Evolutionary conservation across 2,888 invertebrate species (phyloP), one percentile per base, ranked within the genome.

Genomic region (Chouioia cunea): DNA sequence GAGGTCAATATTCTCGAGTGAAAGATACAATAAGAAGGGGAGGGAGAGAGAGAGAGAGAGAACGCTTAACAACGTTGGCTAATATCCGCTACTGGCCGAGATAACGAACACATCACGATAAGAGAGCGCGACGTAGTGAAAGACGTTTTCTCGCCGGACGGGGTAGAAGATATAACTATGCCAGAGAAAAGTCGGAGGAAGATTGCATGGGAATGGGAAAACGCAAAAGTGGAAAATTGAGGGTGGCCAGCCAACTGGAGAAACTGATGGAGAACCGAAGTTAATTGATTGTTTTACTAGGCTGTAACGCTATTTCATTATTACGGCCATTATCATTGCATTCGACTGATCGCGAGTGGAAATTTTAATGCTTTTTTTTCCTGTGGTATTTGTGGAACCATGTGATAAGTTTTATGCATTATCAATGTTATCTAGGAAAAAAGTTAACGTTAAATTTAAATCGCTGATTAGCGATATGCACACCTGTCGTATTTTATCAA

Each of bases 81-180:
- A 73, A 73, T 73, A 73, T 73, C 72, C 71, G 66, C 48, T 36
- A 36, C 36, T 27, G 36, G 64, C 47, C 62, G 65, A 73, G 72
- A 69, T 73, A 73, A 69, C 72, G 65, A 73, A 73, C 65, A 15
- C 69, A 63, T 69, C 65, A 44, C 72, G 72, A 72, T 72, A 72
- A 72, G 71, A 65, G 62, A 48, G 44, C 60, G 59, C 53, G 16
- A 22, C 23, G 54, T 27, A 47, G 56, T 18, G 36, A 23, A 6
- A 52, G 22, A n/a, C 47, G 59, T 54, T 65, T 15, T 20, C 12
- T 20, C 22, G 18, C 22, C 14, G 18, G 22, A n/a, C n/a, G 14
- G 4, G 50, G n/a, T 48, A 56, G 54, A 43, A 47, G 44, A 65
- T 43, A 66, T 65, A 62, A 52, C 57, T 68, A 48, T 10, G 58